phyloP scores from a whole-genome alignment of 2,888 invertebrate species.

The Prenolepis imparis region DNA sequence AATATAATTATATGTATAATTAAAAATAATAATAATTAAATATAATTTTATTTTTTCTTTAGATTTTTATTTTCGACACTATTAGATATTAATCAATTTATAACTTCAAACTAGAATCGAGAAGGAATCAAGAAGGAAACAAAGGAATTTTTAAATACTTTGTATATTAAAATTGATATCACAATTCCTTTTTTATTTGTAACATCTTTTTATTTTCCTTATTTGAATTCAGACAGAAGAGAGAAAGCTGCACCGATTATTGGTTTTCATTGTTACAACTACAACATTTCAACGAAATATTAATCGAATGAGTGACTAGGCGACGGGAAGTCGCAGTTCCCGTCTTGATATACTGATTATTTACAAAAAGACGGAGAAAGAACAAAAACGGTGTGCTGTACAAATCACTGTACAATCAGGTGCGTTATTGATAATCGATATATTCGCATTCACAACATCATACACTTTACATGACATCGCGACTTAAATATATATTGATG shows the following conservation, averaged over 20 bases:
- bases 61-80: neutral
- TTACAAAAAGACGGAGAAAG: constrained; percentile 67
- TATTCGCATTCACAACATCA: neutral
- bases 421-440: neutral
- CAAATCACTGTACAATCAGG: constrained; percentile 54
- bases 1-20: too few species aligned
- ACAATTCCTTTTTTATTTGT: constrained; percentile 17
- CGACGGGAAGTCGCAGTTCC: constrained; percentile 80
- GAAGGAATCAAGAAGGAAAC: neutral
- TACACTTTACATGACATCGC: neutral
- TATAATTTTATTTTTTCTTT: neutral
- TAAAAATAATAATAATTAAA: too few species aligned
- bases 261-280: constrained; percentile 33
- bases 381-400: constrained; percentile 74
- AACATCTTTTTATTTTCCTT: constrained; percentile 38
- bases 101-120: neutral
- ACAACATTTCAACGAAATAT: constrained; percentile 36
- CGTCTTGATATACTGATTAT: constrained; percentile 77
- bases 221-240: constrained; percentile 42
- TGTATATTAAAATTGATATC: neutral
- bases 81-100: neutral
- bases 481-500: neutral
- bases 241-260: constrained; percentile 37
- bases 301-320: constrained; percentile 83
- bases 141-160: neutral